Evolutionary conservation across 1,140 invertebrate species (phyloP).

Genomic region (Ladona fulva): DNA sequence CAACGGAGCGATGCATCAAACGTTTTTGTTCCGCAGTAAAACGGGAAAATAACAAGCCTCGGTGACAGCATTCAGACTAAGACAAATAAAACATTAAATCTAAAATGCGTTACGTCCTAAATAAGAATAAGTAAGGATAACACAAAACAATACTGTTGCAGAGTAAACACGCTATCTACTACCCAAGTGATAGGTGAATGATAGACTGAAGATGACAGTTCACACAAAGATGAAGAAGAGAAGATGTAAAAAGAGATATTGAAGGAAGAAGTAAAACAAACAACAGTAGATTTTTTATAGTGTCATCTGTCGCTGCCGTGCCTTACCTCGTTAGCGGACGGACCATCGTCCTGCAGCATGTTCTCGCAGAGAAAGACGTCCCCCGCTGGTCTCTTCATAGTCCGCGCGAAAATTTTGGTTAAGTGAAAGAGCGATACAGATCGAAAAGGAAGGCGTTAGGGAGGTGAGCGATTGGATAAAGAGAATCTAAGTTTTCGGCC

Average conservation of each 20-base stretch:
- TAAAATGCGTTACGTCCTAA: too few species aligned
- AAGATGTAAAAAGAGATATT: not conserved
- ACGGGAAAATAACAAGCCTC: too few species aligned
- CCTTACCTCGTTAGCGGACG: not conserved
- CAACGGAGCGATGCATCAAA: too few species aligned
- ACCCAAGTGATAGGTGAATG: not conserved
- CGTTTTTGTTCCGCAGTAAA: too few species aligned
- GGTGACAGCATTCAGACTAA: too few species aligned
- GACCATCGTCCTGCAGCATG: slow-evolving; percentile 1
- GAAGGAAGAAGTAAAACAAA: not conserved
- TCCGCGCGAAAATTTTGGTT: not conserved
- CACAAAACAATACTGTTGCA: not conserved
- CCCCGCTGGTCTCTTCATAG: not conserved
- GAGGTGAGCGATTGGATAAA: not conserved
- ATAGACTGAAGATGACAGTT: too few species aligned
- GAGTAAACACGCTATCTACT: not conserved
- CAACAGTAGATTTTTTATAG: not conserved
- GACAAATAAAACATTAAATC: too few species aligned
- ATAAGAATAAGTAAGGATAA: not conserved
- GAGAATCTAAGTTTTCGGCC: not conserved
- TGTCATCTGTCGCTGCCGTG: not conserved
- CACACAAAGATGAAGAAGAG: not conserved
- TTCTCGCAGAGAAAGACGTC: not conserved
- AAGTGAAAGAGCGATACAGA: not conserved
- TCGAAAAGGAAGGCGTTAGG: not conserved